A percentile compares a stretch with the other conserved stretches of the same genome.
phyloP scores from a whole-genome alignment of 2,113 vertebrate species.

The Eira barbara region DNA sequence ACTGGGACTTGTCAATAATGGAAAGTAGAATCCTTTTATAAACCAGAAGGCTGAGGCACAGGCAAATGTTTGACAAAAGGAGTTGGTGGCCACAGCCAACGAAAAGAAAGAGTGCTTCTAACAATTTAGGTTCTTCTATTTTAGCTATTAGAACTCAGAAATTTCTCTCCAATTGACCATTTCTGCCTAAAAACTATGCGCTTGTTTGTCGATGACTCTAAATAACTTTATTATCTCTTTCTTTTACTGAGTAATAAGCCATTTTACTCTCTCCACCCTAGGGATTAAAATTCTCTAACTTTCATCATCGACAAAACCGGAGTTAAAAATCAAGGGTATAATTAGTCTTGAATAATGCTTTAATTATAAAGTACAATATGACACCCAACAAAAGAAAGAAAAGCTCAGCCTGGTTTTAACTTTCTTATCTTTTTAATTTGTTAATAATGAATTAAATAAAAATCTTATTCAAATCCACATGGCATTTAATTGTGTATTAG shows the following conservation, averaged over 20 bases:
- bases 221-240: conserved; percentile 76
- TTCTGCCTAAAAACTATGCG: conserved; percentile 2
- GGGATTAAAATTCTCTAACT: conserved; percentile 45
- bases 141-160: neutral
- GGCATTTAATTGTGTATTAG: neutral
- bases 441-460: conserved; percentile 40
- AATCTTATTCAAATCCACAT: neutral
- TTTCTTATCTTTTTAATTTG: conserved; percentile 22
- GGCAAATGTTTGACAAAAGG: neutral
- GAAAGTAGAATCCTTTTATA: neutral
- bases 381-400: neutral
- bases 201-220: conserved; percentile 61
- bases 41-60: neutral
- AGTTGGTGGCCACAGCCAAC: neutral
- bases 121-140: neutral
- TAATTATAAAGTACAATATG: neutral
- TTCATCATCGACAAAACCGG: conserved; percentile 29
- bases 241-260: conserved; percentile 69
- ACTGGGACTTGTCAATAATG: neutral
- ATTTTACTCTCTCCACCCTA: conserved; percentile 44
- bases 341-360: conserved; percentile 52
- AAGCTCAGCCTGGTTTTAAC: neutral
- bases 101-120: neutral
- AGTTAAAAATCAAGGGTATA: conserved; percentile 68
- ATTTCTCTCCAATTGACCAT: neutral